Evolutionary conservation across 2,797 vertebrate species (phyloP).

Genomic region (Tinamus major): DNA sequence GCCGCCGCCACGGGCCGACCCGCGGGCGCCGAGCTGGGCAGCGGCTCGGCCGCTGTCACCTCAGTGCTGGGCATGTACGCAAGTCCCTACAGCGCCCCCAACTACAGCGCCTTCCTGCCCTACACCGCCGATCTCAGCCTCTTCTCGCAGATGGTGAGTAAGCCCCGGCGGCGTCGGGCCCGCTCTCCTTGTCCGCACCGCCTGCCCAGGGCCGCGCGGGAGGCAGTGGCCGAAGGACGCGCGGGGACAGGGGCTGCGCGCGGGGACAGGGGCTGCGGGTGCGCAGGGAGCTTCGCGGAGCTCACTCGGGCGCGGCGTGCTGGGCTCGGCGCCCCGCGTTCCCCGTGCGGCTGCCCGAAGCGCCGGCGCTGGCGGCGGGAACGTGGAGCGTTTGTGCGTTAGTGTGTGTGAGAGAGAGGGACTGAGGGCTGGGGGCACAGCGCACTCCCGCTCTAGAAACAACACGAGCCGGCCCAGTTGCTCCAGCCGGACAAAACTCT

Average conservation of each 20-base stretch:
- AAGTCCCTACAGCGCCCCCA: slow-evolving; percentile 91
- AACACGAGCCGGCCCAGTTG: not conserved
- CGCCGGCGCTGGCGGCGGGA: not conserved
- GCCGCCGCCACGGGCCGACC: slow-evolving; percentile 91
- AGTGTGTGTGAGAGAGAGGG: not conserved
- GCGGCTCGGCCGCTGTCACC: slow-evolving; percentile 89
- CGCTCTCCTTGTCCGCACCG: too few relatives aligned
- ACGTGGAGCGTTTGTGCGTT: not conserved
- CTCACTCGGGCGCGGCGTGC: not conserved
- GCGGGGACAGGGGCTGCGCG: too few relatives aligned
- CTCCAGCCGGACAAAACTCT: slow-evolving; percentile 21
- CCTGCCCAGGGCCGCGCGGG: too few relatives aligned
- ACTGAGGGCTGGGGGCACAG: not conserved
- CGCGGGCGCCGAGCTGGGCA: slow-evolving; percentile 87
- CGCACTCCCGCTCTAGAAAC: not conserved
- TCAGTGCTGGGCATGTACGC: slow-evolving; percentile 97
- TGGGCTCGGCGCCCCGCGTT: not conserved
- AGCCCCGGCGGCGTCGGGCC: not conserved
- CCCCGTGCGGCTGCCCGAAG: not conserved
- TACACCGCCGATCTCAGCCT: slow-evolving; percentile 95
- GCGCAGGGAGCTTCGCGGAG: too few relatives aligned
- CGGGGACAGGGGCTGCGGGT: too few relatives aligned
- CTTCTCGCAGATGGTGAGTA: slow-evolving; percentile 96
- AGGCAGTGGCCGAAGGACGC: not conserved
- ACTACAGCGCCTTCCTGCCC: slow-evolving; percentile 97